Percentiles rank a stretch among this genome's conserved stretches.
These are phyloP conservation scores for Drosophila santomea DNA, from an alignment of 1,140 invertebrate genomes.

Conservation along the genomic window DNA sequence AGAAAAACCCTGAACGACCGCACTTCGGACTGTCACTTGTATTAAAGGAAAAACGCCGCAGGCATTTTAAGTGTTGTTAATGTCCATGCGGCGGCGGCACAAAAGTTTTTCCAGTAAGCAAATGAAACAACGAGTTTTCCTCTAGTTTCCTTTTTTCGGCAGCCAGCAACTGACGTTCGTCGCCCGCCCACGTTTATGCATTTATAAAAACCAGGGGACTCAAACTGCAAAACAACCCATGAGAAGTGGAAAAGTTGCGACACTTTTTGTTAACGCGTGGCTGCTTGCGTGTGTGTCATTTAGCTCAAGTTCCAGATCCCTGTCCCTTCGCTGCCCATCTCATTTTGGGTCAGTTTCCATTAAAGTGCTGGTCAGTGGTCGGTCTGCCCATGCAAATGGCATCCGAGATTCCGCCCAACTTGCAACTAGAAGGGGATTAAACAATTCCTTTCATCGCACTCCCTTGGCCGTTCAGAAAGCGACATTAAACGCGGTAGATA, in stretches of 20 bases:
- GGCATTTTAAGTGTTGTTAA: slow-evolving; percentile 82
- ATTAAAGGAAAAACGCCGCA: slow-evolving; percentile 79
- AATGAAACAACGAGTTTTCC: slow-evolving; percentile 79
- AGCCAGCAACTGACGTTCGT: slow-evolving; percentile 18
- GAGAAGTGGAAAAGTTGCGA: slow-evolving; percentile 56
- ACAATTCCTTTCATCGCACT: slow-evolving; percentile 7
- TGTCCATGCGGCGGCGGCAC: slow-evolving; percentile 58
- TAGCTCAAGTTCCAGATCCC: slow-evolving; percentile 14
- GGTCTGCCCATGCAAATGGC: slow-evolving; percentile 30
- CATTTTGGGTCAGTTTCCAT: slow-evolving; percentile 28
- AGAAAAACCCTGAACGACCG: slow-evolving; percentile 22
- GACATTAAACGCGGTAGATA: too few relatives aligned
- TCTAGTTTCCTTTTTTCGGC: slow-evolving; percentile 20
- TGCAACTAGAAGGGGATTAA: slow-evolving; percentile 18
- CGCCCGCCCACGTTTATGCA: slow-evolving; percentile 65
- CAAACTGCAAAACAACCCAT: slow-evolving; percentile 55
- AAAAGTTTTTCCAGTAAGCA: slow-evolving; percentile 66
- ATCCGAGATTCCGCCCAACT: slow-evolving; percentile 2
- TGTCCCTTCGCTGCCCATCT: slow-evolving; percentile 11
- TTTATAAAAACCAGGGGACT: slow-evolving; percentile 65
- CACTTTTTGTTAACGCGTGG: slow-evolving; percentile 64
- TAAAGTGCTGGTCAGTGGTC: slow-evolving; percentile 32
- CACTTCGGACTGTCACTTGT: slow-evolving; percentile 71
- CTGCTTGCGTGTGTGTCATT: slow-evolving; percentile 57
- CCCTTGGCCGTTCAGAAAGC: not conserved